A percentile compares a stretch with the other conserved stretches of the same genome.
These are phyloP conservation scores for Fratercula arctica DNA, from an alignment of 2,797 vertebrate species.

Conservation along the genomic window DNA sequence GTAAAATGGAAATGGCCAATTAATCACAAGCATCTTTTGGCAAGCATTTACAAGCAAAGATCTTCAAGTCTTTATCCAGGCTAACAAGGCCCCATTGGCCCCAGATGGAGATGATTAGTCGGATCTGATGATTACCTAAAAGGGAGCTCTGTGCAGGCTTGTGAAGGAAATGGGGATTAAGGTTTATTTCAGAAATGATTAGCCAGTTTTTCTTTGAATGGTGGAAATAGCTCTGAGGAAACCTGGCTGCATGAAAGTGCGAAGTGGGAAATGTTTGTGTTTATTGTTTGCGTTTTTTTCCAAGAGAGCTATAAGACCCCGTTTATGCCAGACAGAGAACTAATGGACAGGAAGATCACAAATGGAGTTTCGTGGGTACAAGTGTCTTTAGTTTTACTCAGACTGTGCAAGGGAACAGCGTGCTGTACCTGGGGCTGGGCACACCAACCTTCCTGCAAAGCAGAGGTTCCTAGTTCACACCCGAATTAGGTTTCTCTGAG, in stretches of 20 bases:
- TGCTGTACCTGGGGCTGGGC: neutral
- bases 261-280: neutral
- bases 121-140: neutral
- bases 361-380: neutral
- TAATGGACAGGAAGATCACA: neutral
- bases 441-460: neutral
- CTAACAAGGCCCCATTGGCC: neutral
- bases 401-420: neutral
- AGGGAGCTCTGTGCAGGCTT: neutral
- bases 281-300: neutral
- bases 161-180: neutral
- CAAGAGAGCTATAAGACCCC: neutral
- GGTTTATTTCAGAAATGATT: neutral
- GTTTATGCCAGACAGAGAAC: neutral
- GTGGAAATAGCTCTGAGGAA: neutral
- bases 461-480: neutral
- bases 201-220: neutral
- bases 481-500: neutral
- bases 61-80: neutral
- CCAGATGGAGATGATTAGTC: neutral
- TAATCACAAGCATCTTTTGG: neutral
- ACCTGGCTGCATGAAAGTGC: neutral
- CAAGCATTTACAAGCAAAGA: neutral
- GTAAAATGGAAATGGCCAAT: slow-evolving; percentile 5
- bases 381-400: neutral